Conservation (phyloP, 1,140 invertebrate species). For the Leptopilina boulardi region DNA sequence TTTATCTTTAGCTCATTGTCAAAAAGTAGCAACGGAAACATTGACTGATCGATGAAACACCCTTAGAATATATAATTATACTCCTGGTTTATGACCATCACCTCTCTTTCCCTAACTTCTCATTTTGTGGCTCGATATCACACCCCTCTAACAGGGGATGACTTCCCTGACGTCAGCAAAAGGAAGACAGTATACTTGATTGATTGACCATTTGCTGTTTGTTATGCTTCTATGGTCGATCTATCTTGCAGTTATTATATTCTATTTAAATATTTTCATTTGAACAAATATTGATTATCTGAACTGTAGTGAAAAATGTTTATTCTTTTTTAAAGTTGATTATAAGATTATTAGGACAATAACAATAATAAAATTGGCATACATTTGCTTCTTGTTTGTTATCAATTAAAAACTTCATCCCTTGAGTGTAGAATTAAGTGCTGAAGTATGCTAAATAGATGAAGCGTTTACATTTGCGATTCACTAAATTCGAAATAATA, state of each 20-base stretch:
- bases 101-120: background rate
- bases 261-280: slow-evolving; percentile 54
- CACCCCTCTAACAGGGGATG: slow-evolving; percentile 72
- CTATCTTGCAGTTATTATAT: slow-evolving; percentile 70
- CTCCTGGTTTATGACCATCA: slow-evolving; percentile 14
- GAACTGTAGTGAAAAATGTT: background rate
- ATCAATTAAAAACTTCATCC: no score
- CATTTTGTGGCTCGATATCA: slow-evolving; percentile 56
- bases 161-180: slow-evolving; percentile 69
- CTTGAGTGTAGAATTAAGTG: no score
- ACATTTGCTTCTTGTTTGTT: no score
- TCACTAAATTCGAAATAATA: no score
- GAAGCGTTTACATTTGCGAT: no score
- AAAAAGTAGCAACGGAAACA: slow-evolving; percentile 73
- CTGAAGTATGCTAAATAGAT: no score
- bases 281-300: slow-evolving; percentile 37
- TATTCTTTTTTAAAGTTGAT: no score
- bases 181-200: slow-evolving; percentile 66
- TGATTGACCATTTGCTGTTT: slow-evolving; percentile 63
- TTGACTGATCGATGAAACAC: slow-evolving; percentile 76
- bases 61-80: slow-evolving; percentile 76
- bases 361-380: no score
- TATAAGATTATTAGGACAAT: no score
- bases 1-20: slow-evolving; percentile 73
- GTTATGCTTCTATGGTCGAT: slow-evolving; percentile 56